Evolutionary conservation across 2,797 vertebrate genomes (phyloP), one percentile per base, ranked within the genome.

Genomic region (Gouania willdenowi): DNA sequence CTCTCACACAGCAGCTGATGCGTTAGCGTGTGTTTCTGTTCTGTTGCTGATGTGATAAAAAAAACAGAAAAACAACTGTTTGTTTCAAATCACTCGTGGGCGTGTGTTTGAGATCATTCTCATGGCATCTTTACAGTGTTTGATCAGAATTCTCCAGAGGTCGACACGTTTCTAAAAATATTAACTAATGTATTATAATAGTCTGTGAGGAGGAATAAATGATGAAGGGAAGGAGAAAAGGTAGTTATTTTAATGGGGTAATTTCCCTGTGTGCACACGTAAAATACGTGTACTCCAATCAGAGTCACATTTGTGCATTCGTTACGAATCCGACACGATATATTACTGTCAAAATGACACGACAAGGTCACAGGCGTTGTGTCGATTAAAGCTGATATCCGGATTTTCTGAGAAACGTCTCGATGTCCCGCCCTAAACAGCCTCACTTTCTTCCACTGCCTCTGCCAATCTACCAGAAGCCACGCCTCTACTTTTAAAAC

Each of bases 141-240:
- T 82, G 80, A 81, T 70, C 74, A 75, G 67, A 72, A 74, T 71
- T 68, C 76, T 73, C 82, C 5, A 45, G 77, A 78, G 75, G 55
- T n/a, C 61, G 10, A 55, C 24, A 44, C 33, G 29, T 52, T 74
- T 74, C 77, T 83, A 81, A 77, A 86, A 83, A 82, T 84, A 84
- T 65, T 17, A 65, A 67, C 70, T 40, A 71, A 78, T 78, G 71
- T 80, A 63, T 49, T 35, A 26, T 51, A 44, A 47, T 52, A 64
- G 61, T 66, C 54, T 60, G 53, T 30, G 40, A 55, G 14, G 35
- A 40, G 49, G 48, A 40, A 31, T 12, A 34, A 45, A 23, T 44
- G 37, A 35, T 1, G 4, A 16, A 22, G 22, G 2, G 17, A 48
- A n/a, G 30, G 45, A 29, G 8, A 40, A 26, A 22, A 17, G 16